phyloP scores from a whole-genome alignment of 2,113 vertebrate species.

The Bujurquina vittata region DNA sequence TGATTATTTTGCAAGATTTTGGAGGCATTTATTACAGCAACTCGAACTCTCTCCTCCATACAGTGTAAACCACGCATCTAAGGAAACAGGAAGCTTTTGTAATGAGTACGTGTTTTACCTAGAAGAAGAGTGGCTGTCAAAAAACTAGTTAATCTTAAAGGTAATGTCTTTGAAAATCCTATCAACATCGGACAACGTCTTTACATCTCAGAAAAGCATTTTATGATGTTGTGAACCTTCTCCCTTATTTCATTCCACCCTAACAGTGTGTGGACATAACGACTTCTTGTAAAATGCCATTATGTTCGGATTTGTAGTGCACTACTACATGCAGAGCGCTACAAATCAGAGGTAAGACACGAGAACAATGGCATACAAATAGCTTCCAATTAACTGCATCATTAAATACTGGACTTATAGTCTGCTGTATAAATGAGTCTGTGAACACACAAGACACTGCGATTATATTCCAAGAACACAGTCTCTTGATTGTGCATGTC shows the following conservation, averaged over 20 bases:
- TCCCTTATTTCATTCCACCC: not conserved
- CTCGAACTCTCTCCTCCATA: not conserved
- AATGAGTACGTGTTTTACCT: not conserved
- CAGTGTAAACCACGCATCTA: not conserved
- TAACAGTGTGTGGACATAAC: not conserved
- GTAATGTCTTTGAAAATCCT: not conserved
- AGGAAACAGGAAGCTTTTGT: not conserved
- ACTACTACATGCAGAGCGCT: not conserved
- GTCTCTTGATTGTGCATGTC: not conserved
- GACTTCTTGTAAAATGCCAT: not conserved
- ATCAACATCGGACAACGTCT: not conserved
- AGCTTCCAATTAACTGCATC: not conserved
- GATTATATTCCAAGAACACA: not conserved
- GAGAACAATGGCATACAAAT: not conserved
- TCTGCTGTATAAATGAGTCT: not conserved
- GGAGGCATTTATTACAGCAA: not conserved
- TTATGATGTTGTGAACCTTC: fast-evolving
- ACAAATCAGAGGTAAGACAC: not conserved
- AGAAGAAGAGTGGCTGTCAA: not conserved
- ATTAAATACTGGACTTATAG: not conserved
- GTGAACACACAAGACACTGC: not conserved
- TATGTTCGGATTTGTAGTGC: not conserved
- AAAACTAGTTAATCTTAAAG: not conserved
- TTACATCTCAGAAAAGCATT: not conserved
- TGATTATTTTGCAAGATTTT: slow-evolving; percentile 14